A percentile compares a stretch with the other conserved stretches of the same genome.
These are phyloP conservation scores for Drosophila bunnanda DNA, from an alignment of 2,888 invertebrate genomes.

Conservation along the genomic window DNA sequence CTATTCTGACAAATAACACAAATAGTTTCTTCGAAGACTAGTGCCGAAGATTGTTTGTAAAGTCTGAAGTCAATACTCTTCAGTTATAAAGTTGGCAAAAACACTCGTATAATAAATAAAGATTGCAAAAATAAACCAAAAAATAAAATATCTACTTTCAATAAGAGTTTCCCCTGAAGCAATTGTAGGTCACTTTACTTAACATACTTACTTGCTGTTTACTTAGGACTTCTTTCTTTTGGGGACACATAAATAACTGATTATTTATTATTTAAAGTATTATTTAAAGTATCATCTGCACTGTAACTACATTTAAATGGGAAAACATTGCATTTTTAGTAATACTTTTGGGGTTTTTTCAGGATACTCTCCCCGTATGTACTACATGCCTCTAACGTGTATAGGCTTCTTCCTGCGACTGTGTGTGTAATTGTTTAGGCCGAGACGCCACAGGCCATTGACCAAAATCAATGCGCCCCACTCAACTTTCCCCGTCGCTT, in stretches of 20 bases:
- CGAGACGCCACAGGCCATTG: constrained; percentile 64
- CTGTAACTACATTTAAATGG: not conserved
- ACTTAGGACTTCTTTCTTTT: too few species aligned
- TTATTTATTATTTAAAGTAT: not conserved
- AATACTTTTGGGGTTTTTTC: not conserved
- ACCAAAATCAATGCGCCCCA: constrained; percentile 68
- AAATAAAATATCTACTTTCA: not conserved
- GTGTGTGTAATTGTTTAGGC: constrained; percentile 24
- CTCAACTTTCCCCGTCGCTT: not conserved
- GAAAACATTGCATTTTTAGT: not conserved
- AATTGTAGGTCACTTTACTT: not conserved
- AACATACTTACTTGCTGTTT: not conserved
- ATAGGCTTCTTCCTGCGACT: not conserved
- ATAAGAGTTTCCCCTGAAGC: not conserved
- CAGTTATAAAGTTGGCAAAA: too few species aligned
- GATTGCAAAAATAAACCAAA: too few species aligned
- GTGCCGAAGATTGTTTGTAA: too few species aligned
- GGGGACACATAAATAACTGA: not conserved
- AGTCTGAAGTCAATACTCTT: too few species aligned
- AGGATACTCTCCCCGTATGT: not conserved
- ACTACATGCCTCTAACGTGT: not conserved
- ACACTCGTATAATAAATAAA: too few species aligned
- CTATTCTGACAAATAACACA: too few species aligned
- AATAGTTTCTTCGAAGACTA: too few species aligned
- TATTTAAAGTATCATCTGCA: not conserved